Conservation (phyloP, 92 coral and sea anemone genomes). For the Porites rus region DNA sequence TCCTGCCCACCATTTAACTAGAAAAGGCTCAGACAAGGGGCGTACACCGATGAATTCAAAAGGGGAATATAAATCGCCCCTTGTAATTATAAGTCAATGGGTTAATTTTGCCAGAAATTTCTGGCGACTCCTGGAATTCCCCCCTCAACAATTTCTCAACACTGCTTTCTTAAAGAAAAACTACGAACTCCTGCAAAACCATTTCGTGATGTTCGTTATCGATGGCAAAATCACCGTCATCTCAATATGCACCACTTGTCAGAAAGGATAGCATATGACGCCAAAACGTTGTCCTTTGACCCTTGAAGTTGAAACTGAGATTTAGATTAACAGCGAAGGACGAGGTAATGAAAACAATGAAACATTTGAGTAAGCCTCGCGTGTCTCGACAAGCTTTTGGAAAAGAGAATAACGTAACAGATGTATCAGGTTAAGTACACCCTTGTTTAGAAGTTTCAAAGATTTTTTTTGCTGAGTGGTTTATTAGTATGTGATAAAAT, state of each 20-base stretch:
- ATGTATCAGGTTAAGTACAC: slow-evolving; percentile 14
- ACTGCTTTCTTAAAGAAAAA: neutral
- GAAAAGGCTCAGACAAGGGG: slow-evolving; percentile 55
- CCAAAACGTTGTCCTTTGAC: slow-evolving; percentile 60
- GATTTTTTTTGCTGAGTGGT: slow-evolving; percentile 10
- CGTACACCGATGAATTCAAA: slow-evolving; percentile 35
- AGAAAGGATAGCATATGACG: slow-evolving; percentile 56
- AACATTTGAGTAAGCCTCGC: slow-evolving; percentile 28
- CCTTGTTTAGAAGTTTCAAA: slow-evolving; percentile 4
- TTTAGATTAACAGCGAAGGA: slow-evolving; percentile 50
- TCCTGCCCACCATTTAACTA: slow-evolving; percentile 56
- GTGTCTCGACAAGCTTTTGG: slow-evolving; percentile 18
- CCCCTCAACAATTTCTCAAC: neutral
- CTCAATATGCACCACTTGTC: slow-evolving; percentile 54
- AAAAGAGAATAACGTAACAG: slow-evolving; percentile 10
- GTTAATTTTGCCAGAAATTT: neutral
- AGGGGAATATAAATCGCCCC: slow-evolving; percentile 22
- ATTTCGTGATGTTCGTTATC: slow-evolving; percentile 55
- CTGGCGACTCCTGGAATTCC: neutral
- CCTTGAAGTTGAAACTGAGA: slow-evolving; percentile 48
- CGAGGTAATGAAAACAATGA: slow-evolving; percentile 46
- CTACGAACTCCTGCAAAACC: neutral
- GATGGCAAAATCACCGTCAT: slow-evolving; percentile 38
- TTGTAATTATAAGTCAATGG: neutral
- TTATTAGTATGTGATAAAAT: slow-evolving; percentile 30